phyloP scores from a whole-genome alignment of 2,888 invertebrate genomes.

The Dioctria linearis region DNA sequence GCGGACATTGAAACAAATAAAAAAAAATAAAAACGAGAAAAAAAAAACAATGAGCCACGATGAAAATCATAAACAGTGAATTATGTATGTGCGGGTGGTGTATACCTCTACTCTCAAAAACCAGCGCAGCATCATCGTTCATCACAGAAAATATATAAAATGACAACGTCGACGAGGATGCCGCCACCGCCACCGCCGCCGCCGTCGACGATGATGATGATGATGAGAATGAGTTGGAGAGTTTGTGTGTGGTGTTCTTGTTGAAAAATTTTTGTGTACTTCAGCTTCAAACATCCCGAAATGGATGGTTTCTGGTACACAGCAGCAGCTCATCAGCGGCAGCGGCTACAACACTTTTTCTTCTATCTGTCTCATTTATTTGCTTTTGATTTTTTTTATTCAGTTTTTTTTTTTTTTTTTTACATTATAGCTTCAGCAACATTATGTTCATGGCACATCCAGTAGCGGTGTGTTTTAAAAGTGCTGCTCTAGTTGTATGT shows the following conservation, averaged over 20 bases:
- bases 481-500: not conserved
- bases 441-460: slow-evolving; percentile 1
- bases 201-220: slow-evolving; percentile 18
- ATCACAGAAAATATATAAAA: not conserved
- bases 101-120: slow-evolving; percentile 5
- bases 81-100: slow-evolving; percentile 35
- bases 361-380: slow-evolving; percentile 41
- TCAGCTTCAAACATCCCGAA: no score
- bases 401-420: slow-evolving; percentile 24
- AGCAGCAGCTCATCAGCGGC: slow-evolving; percentile 18
- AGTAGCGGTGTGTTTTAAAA: no score
- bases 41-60: slow-evolving; percentile 20
- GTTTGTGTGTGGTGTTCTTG: slow-evolving; percentile 21
- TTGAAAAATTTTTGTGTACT: slow-evolving; percentile 5
- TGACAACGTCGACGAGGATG: slow-evolving; percentile 19
- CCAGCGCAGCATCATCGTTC: not conserved
- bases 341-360: slow-evolving; percentile 8
- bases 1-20: slow-evolving; percentile 61
- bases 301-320: not conserved
- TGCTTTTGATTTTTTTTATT: no score
- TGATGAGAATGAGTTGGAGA: slow-evolving; percentile 23
- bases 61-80: slow-evolving; percentile 48
- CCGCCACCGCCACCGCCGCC: slow-evolving; percentile 17
- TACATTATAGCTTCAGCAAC: not conserved
- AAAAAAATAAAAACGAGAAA: slow-evolving; percentile 42